Evolutionary conservation across 2,113 vertebrate species (phyloP), one percentile per base, ranked within the genome.

Genomic region (Tiliqua scincoides): DNA sequence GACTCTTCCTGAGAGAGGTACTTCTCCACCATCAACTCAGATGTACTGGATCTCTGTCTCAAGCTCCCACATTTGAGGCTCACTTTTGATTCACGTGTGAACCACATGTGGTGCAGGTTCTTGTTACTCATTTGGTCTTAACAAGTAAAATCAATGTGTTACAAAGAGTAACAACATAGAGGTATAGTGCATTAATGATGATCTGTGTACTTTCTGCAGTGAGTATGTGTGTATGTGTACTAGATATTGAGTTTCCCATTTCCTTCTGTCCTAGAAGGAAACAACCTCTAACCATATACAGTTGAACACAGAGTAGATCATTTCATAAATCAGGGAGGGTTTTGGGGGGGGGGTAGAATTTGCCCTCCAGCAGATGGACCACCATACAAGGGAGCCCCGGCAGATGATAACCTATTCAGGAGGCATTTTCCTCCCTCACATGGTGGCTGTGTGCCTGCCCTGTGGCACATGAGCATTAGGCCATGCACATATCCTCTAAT

Each of bases 251-350:
- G 59, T 61, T 61, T 61, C 10, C 59, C 12, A 17, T 77, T 52
- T 71, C 15, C 72, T 63, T 25, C 17, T 0, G 18, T 48, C 43
- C 43, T 48, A 48, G 43, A 48, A 48, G 43, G 43, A 48, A 48
- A 48, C 4, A 5, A 54, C 67, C n/a, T 7, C 2, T 14, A 30
- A n/a, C 23, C 40, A 0, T 0, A 0, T 21, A 27, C 0, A 7
- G 65, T 43, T 9, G 0, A 73, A 15, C 23, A 27, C 3, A 59
- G 7, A 27, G 70, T 15, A 23, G n/a, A 37, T 83, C 12, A 61
- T 62, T 72, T 32, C 23, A 23, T 27, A 37, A 67, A 27, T 62
- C 11, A 20, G 37, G 32, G 23, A 7, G 12, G n/a, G 43, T 65
- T 12, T 67, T 35, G 17, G n/a, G n/a, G n/a, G n/a, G n/a, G n/a